Evolutionary conservation across 2,888 invertebrate genomes (phyloP).

Genomic region (Enchytraeus crypticus): DNA sequence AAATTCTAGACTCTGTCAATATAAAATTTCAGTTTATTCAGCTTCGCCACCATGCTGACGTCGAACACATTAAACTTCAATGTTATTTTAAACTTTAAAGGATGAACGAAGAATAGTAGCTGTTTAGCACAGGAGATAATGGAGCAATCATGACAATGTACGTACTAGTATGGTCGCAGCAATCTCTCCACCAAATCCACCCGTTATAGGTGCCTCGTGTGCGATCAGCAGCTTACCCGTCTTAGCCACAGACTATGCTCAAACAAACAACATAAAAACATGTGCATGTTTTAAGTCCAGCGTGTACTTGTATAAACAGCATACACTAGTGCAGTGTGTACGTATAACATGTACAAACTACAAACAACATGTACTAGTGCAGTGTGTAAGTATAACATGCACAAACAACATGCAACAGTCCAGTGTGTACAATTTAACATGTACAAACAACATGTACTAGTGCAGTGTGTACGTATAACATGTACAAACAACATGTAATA

Average conservation of each 20-base stretch:
- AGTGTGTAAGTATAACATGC: background rate
- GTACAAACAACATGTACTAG: background rate
- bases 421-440: too few relatives aligned
- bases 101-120: too few relatives aligned
- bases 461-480: background rate
- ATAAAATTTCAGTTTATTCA: too few relatives aligned
- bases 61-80: too few relatives aligned
- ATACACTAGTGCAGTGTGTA: background rate
- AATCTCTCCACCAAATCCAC: conserved; percentile 91
- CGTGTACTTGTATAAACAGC: background rate
- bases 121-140: background rate
- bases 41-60: too few relatives aligned
- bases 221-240: conserved; percentile 82
- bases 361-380: background rate
- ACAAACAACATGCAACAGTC: too few relatives aligned
- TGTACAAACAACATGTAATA: too few relatives aligned
- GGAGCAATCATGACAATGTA: background rate
- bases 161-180: conserved; percentile 82
- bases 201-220: conserved; percentile 91
- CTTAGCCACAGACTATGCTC: conserved; percentile 80
- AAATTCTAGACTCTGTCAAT: too few relatives aligned
- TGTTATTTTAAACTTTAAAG: too few relatives aligned
- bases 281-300: background rate
- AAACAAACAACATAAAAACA: background rate
- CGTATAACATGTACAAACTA: background rate